These are phyloP conservation scores for Myoxocephalus aenaeus DNA, from an alignment of 2,797 vertebrate genomes.

Conservation along the genomic window DNA sequence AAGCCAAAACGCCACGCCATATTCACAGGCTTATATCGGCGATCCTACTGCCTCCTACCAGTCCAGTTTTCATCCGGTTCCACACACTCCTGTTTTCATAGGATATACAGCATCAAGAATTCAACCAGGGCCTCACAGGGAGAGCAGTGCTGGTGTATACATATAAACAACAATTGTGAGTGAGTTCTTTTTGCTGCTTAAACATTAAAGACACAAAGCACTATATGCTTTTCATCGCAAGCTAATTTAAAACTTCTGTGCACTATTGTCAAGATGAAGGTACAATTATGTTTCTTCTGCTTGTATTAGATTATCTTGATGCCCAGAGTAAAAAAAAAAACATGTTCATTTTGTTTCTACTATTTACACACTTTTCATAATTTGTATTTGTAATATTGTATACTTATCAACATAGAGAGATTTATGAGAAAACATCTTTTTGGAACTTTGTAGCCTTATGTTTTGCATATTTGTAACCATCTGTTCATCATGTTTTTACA, in stretches of 20 bases:
- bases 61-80: slow-evolving; percentile 65
- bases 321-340: neutral
- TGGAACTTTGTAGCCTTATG: neutral
- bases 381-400: slow-evolving; percentile 7
- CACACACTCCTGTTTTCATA: slow-evolving; percentile 73
- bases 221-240: neutral
- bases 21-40: slow-evolving; percentile 16
- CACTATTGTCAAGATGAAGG: neutral
- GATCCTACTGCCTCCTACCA: slow-evolving; percentile 56
- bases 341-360: neutral
- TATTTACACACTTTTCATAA: neutral
- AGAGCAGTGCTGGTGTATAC: slow-evolving; percentile 65
- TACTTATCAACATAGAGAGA: neutral
- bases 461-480: slow-evolving; percentile 26
- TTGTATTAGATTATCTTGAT: neutral
- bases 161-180: slow-evolving; percentile 61
- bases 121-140: slow-evolving; percentile 33
- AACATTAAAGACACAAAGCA: neutral
- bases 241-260: slow-evolving; percentile 5
- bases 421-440: neutral
- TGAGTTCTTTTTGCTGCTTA: neutral
- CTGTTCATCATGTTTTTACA: neutral
- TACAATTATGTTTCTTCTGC: neutral
- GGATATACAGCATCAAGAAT: slow-evolving; percentile 66
- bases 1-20: slow-evolving; percentile 40